Percentiles rank a stretch among this genome's conserved stretches.
Conservation (phyloP, 2,888 invertebrate genomes). For the Blomia tropicalis region DNA sequence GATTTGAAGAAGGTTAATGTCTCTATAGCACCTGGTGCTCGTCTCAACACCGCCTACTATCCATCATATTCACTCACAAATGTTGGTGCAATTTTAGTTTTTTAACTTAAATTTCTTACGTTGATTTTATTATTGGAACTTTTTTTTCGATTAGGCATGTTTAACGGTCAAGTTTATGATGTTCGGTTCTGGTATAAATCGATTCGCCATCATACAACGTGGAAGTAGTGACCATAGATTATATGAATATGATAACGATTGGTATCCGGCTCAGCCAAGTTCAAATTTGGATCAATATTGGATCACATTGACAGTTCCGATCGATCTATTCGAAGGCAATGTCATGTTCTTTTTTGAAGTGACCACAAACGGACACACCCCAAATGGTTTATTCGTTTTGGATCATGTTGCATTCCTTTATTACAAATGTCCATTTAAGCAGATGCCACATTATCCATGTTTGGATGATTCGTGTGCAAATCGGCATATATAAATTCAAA, state of each 20-base stretch:
- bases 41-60: background rate
- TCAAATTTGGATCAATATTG: background rate
- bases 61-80: background rate
- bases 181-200: background rate
- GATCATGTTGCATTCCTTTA: conserved; percentile 12
- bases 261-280: background rate
- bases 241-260: background rate
- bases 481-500: too few species aligned
- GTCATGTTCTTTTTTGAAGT: conserved; percentile 4
- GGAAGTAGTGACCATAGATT: background rate
- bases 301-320: background rate
- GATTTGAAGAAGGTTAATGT: background rate
- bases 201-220: background rate
- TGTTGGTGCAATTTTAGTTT: background rate
- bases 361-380: background rate
- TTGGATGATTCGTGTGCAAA: background rate
- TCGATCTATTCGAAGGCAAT: background rate
- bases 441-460: conserved; percentile 5
- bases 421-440: conserved; percentile 5
- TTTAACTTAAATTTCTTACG: background rate
- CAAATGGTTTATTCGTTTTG: background rate
- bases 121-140: background rate
- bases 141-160: background rate
- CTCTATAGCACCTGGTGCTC: background rate
- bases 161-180: background rate